A percentile compares a stretch with the other conserved stretches of the same genome.
These are phyloP conservation scores for Loris lydekkerianus DNA, from an alignment of 2,797 vertebrate species.

Conservation along the genomic window DNA sequence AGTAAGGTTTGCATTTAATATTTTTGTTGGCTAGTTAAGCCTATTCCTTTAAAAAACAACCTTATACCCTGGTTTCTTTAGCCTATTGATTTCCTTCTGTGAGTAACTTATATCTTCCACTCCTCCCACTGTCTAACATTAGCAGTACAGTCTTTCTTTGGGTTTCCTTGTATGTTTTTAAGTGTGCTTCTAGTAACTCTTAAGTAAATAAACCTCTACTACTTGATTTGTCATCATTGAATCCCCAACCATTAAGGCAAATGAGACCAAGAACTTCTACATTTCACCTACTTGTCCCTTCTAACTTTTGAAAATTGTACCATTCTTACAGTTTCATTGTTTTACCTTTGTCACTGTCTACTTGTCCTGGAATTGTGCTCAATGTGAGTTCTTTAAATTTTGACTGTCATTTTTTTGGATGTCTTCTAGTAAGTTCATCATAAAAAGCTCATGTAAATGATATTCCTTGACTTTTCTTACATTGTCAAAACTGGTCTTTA, in stretches of 20 bases:
- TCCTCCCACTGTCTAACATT: background rate
- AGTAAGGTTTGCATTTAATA: background rate
- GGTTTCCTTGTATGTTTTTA: background rate
- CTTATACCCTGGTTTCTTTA: background rate
- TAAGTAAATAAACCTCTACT: background rate
- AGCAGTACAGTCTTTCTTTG: background rate
- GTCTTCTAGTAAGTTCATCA: background rate
- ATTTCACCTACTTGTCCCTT: background rate
- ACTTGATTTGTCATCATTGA: background rate
- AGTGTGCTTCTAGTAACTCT: background rate
- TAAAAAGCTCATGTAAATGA: background rate
- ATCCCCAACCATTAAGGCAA: background rate
- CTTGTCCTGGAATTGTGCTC: constrained; percentile 23
- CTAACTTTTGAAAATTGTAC: background rate
- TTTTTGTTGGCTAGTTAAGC: background rate
- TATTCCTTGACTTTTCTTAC: background rate
- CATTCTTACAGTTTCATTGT: background rate
- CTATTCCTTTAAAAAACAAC: background rate
- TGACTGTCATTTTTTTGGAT: background rate
- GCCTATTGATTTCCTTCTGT: too few species aligned
- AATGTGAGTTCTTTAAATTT: background rate
- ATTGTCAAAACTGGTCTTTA: background rate
- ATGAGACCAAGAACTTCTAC: background rate
- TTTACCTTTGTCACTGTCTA: background rate
- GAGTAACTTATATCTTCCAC: too few species aligned